Evolutionary conservation across 1,140 invertebrate genomes (phyloP), one percentile per base, ranked within the genome.

Genomic region (Saccostrea glomerata): DNA sequence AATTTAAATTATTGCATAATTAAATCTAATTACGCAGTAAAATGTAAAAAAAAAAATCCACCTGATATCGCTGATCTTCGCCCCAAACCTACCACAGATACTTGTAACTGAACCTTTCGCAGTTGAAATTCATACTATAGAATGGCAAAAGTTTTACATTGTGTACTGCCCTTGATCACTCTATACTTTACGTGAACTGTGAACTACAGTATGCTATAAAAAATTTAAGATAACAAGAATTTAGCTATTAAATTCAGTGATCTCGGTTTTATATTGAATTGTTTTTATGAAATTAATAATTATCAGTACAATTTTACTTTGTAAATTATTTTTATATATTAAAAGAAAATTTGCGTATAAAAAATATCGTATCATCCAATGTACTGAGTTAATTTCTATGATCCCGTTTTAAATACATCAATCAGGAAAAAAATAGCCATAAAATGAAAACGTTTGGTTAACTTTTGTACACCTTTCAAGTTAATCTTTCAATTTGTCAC

Each of bases 401-500:
- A 66, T 66, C 60, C 20, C 23, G 60, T 77, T 77, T 77, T 77
- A 77, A 77, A 30, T 30, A 77, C 70, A 77, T 77, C 23, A 77
- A 77, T 77, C 70, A 77, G 70, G 25, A 30, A 20, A 5, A 23
- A 66, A 66, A 66, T 66, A 3, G 60, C 60, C 60, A 23, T 23
- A n/a, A 30, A 77, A 36, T 36, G 70, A 36, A 77, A 77, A 77
- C 30, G 15, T 77, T 30, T 77, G 17, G 70, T 77, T 77, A 77
- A 77, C 70, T 77, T 77, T 77, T 77, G 70, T 77, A 77, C 70
- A 25, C 25, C 70, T 77, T 77, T 77, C 70, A 77, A 77, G 70
- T 77, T 77, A 77, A 77, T 77, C 70, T 77, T 77, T 36, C 70
- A 36, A 77, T 77, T 77, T 77, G 70, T 77, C 70, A 77, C 70